phyloP scores from a whole-genome alignment of 2,113 vertebrate species.

The Reinhardtius hippoglossoides region DNA sequence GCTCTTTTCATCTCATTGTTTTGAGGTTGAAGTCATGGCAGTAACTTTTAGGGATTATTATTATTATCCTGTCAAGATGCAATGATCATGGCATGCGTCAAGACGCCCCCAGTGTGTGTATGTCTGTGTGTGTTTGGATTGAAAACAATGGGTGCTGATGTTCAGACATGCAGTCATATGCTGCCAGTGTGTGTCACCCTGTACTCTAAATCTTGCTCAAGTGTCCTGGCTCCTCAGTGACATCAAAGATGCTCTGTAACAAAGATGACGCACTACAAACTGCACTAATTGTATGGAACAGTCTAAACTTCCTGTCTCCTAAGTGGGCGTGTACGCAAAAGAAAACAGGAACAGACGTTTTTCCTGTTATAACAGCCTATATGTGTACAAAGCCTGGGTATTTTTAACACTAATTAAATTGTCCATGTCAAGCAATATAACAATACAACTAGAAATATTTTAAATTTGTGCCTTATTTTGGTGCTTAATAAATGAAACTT shows the following conservation, averaged over 20 bases:
- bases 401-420: not conserved
- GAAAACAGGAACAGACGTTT: not conserved
- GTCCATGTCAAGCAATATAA: not conserved
- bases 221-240: not conserved
- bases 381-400: not conserved
- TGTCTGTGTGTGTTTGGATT: not conserved
- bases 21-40: not conserved
- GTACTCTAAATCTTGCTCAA: not conserved
- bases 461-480: too few species aligned
- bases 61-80: constrained; percentile 5
- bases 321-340: not conserved
- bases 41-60: not conserved
- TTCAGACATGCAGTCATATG: not conserved
- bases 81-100: not conserved
- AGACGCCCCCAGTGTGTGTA: not conserved
- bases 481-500: too few species aligned
- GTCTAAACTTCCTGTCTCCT: not conserved
- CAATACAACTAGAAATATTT: too few species aligned
- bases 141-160: not conserved
- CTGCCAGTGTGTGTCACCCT: not conserved
- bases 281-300: not conserved
- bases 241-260: not conserved
- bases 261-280: not conserved
- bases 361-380: not conserved
- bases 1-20: constrained; percentile 20